Conservation (phyloP, 2,113 vertebrate species). For the Nematolebias whitei region DNA sequence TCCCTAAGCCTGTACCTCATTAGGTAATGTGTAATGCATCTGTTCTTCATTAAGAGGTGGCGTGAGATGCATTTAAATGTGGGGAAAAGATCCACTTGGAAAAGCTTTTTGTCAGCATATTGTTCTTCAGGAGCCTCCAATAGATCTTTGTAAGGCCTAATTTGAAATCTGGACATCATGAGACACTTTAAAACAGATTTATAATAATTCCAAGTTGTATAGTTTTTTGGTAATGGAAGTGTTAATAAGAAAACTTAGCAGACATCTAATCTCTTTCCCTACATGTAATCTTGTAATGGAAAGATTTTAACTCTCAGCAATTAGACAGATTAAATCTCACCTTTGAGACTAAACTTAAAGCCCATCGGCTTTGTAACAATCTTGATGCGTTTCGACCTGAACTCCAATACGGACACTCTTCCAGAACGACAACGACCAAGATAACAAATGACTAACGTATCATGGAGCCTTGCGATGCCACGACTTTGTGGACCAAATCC, state of each 20-base stretch:
- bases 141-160: constrained; percentile 7
- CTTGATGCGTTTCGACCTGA: constrained; percentile 3
- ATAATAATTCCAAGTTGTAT: too few species aligned
- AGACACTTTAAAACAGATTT: neutral
- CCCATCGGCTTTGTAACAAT: neutral
- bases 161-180: constrained; percentile 1
- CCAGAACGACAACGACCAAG: neutral
- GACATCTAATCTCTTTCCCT: neutral
- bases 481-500: too few species aligned
- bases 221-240: too few species aligned
- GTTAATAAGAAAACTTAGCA: neutral
- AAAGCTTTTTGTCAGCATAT: constrained; percentile 33
- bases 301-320: neutral
- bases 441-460: neutral
- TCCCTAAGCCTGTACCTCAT: constrained; percentile 40
- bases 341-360: neutral
- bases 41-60: constrained; percentile 43
- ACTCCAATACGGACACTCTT: neutral
- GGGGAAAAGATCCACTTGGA: constrained; percentile 15
- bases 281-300: too few species aligned
- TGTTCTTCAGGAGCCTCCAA: constrained; percentile 23
- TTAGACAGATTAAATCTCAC: neutral
- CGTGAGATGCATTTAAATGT: constrained; percentile 61
- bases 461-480: too few species aligned
- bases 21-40: constrained; percentile 45